phyloP scores from a whole-genome alignment of 2,113 vertebrate genomes.

The Anhinga anhinga region DNA sequence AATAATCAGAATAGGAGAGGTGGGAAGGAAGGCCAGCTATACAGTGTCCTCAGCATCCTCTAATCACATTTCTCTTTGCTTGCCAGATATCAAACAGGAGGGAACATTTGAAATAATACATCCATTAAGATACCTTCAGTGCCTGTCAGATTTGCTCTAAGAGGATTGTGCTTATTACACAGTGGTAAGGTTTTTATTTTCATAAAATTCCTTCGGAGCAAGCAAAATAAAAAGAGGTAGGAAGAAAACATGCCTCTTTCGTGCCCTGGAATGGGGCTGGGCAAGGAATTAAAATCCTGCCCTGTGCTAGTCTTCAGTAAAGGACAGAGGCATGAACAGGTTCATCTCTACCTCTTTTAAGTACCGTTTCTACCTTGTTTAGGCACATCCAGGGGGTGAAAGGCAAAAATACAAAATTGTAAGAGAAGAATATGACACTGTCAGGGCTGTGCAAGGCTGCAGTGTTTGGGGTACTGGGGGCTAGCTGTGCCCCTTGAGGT shows the following conservation, averaged over 20 bases:
- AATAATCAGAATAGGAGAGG: neutral
- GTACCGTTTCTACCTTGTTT: neutral
- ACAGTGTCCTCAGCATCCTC: neutral
- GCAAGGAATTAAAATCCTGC: neutral
- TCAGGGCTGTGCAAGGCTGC: neutral
- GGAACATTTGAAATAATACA: conserved; percentile 21
- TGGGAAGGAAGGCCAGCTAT: neutral
- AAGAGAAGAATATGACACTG: fast-evolving
- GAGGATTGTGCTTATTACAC: conserved; percentile 37
- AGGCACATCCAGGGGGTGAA: neutral
- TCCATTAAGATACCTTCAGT: neutral
- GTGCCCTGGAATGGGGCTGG: conserved; percentile 14
- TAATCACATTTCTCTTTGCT: neutral
- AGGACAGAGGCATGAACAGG: neutral
- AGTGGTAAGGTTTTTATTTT: neutral
- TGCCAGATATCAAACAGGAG: neutral
- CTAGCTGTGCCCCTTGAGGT: neutral
- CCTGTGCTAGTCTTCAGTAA: neutral
- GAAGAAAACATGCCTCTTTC: neutral
- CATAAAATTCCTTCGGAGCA: neutral
- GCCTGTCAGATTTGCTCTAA: conserved; percentile 37
- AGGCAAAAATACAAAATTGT: neutral
- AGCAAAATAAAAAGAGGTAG: neutral
- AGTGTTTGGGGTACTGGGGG: neutral
- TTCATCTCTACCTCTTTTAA: neutral